Conservation (phyloP, 2,113 vertebrate genomes). For the Pipra filicauda region DNA sequence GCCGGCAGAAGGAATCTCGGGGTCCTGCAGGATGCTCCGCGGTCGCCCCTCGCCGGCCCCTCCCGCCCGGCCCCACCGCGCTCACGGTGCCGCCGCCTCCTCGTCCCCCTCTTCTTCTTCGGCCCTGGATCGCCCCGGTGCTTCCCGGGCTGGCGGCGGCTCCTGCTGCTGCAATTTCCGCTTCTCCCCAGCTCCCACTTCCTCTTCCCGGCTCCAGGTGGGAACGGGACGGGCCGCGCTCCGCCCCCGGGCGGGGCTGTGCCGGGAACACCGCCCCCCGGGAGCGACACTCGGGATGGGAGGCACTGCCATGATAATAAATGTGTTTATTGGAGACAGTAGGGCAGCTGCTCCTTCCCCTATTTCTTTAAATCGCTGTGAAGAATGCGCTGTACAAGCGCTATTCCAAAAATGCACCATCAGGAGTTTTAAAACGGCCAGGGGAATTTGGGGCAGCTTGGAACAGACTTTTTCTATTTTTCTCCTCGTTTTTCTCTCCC, state of each 20-base stretch:
- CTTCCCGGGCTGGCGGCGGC: slow-evolving; percentile 22
- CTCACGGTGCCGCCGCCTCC: not conserved
- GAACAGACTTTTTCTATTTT: not conserved
- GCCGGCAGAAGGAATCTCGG: too few species aligned
- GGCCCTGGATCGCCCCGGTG: not conserved
- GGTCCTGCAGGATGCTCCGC: too few species aligned
- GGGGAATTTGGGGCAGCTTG: not conserved
- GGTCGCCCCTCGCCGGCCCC: too few species aligned
- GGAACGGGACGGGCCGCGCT: not conserved
- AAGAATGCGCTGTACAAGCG: accelerated
- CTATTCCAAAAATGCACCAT: not conserved
- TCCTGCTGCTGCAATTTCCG: slow-evolving; percentile 75
- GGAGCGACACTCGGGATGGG: too few species aligned
- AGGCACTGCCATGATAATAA: too few species aligned
- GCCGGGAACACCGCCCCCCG: not conserved
- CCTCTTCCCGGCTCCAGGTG: slow-evolving; percentile 68
- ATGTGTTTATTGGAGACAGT: too few species aligned
- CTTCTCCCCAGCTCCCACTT: slow-evolving; percentile 69
- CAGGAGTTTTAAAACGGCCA: not conserved
- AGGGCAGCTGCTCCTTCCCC: too few species aligned
- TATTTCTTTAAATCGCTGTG: accelerated
- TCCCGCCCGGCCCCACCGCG: not conserved
- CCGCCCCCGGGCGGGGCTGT: not conserved
- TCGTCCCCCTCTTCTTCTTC: not conserved
- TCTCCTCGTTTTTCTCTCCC: too few species aligned